A percentile compares a stretch with the other conserved stretches of the same genome.
Conservation (phyloP, 2,888 invertebrate species). For the Pandemis corylana region DNA sequence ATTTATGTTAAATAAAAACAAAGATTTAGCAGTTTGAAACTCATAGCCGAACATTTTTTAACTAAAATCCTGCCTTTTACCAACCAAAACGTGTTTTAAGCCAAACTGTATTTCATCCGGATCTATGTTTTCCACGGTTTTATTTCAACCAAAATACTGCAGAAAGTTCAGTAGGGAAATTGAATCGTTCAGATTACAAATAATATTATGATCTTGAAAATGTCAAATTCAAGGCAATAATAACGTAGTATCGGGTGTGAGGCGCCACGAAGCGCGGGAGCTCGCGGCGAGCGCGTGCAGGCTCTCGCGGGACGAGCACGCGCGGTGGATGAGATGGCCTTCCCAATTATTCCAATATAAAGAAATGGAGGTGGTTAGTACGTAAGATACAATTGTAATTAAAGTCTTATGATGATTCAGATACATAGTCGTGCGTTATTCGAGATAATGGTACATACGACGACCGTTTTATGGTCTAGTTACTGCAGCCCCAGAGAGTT, state of each 20-base stretch:
- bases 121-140: background rate
- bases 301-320: background rate
- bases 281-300: background rate
- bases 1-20: background rate
- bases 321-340: conserved; percentile 57
- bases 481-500: conserved; percentile 64
- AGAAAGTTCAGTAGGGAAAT: background rate
- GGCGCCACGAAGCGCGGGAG: background rate
- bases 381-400: conserved; percentile 67
- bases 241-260: conserved; percentile 5
- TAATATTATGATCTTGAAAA: background rate
- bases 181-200: background rate
- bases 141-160: background rate
- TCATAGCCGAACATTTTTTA: background rate
- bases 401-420: conserved; percentile 71
- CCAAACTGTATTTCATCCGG: background rate
- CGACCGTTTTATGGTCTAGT: conserved; percentile 53
- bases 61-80: background rate
- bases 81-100: background rate
- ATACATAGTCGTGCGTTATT: conserved; percentile 63
- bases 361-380: conserved; percentile 62
- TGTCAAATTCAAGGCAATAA: background rate
- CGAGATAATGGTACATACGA: conserved; percentile 51
- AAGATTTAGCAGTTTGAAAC: background rate
- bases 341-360: conserved; percentile 59